Percentiles rank a stretch among this genome's conserved stretches.
Evolutionary conservation across 1,140 invertebrate genomes (phyloP).

Genomic region (Drosophila pachea): DNA sequence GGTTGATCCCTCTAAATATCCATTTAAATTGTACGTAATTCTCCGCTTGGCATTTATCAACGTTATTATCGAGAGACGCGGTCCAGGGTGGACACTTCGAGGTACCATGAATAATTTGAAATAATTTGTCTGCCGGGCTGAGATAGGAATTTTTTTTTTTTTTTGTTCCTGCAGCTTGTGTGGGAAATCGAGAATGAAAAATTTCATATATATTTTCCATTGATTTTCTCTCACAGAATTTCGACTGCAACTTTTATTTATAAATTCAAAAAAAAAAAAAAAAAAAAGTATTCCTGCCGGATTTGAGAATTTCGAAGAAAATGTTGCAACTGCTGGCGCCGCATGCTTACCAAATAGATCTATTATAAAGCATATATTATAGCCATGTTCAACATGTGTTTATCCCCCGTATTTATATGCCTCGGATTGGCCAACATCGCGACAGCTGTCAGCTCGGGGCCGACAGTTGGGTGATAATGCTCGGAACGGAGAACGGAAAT

Average conservation of each 20-base stretch:
- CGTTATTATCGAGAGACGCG: constrained; percentile 41
- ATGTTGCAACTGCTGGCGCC: constrained; percentile 8
- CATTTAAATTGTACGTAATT: constrained; percentile 66
- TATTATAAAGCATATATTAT: not conserved
- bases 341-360: no score
- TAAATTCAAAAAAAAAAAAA: not conserved
- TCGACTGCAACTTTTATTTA: not conserved
- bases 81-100: constrained; percentile 25
- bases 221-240: no score
- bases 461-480: constrained; percentile 42
- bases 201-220: no score
- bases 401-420: constrained; percentile 2
- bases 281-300: no score
- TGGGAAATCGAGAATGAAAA: constrained; percentile 13
- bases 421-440: constrained; percentile 21
- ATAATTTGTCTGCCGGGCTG: constrained; percentile 19
- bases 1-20: constrained; percentile 59
- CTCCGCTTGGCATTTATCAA: constrained; percentile 55
- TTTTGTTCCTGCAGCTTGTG: constrained; percentile 12
- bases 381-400: not conserved
- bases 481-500: constrained; percentile 47
- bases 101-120: constrained; percentile 25
- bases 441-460: constrained; percentile 42
- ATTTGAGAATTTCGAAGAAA: no score
- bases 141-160: constrained; percentile 27